phyloP scores from a whole-genome alignment of 2,113 vertebrate genomes.

The Cyprinodon brontotheroides region DNA sequence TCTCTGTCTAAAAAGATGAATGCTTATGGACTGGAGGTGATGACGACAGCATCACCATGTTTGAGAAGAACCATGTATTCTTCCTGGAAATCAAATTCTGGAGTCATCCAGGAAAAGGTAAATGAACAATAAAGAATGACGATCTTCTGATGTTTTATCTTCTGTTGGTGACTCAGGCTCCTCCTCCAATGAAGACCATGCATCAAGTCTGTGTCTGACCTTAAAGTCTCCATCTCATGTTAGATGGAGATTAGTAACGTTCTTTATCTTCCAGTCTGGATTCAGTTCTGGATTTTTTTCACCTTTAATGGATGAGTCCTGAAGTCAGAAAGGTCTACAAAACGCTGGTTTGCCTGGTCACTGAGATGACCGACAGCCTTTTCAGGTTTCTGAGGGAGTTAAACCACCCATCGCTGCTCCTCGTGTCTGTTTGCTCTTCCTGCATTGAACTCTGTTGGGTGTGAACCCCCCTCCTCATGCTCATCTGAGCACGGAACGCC shows the following conservation, averaged over 20 bases:
- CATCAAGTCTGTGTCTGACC: too few species aligned
- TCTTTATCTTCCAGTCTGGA: neutral
- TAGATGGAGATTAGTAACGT: neutral
- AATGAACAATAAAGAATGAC: too few species aligned
- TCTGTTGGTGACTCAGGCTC: too few species aligned
- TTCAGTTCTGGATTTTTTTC: neutral
- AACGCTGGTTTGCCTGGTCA: neutral
- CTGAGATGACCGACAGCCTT: conserved; percentile 1
- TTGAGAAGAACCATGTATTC: too few species aligned
- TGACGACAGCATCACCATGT: too few species aligned
- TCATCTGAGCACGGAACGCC: conserved; percentile 64
- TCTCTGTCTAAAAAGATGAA: too few species aligned
- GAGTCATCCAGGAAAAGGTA: too few species aligned
- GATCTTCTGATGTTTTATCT: too few species aligned
- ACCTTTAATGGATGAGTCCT: neutral
- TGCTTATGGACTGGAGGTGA: neutral
- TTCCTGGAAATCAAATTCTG: too few species aligned
- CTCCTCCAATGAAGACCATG: too few species aligned
- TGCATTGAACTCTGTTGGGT: fast-evolving
- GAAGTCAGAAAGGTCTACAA: conserved; percentile 3
- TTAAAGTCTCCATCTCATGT: neutral
- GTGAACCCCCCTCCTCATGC: neutral
- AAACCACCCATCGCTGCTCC: neutral
- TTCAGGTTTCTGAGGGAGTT: neutral
- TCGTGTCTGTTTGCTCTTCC: fast-evolving